Evolutionary conservation across 2,797 vertebrate species (phyloP), one percentile per base, ranked within the genome.

Genomic region (Antennarius maculatus): DNA sequence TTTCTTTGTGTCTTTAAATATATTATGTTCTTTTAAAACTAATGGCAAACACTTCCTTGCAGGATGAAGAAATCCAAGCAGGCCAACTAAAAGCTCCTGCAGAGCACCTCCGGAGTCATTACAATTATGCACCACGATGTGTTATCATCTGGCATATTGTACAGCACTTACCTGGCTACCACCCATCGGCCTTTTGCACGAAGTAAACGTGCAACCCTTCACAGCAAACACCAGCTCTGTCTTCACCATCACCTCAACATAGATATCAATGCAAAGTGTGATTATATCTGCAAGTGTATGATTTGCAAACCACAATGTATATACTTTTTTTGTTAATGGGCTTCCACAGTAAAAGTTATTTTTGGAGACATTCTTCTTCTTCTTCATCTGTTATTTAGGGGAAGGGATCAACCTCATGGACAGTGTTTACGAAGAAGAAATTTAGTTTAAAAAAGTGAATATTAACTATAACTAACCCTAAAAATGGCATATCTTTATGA

Each of bases 11-110:
- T 54, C 17, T 50, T 52, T 7, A 34, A 42, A 17, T 34, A 8
- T 12, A 0, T 5, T 54, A 56, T 54, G 9, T 54, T 47, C 47
- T 8, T 7, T 7, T 52, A 29, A 59, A 73, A 63, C 59, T 64
- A 31, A 59, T 17, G 28, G 28, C 1, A 43, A 59, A 34, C 60
- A 81, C 59, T 82, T 8, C 59, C 31, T 82, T 82, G 18, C 80
- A 95, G 93, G 82, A 88, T 93, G 88, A 94, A 91, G 85, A 93
- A 90, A 77, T 64, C 67, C 76, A 93, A 89, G 83, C 68, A 79
- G 53, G 64, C 47, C 61, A 70, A 74, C 43, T 94, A 85, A 89
- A 76, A 64, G 69, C 13, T 51, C 66, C 64, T 64, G 62, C 63
- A 61, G 55, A 52, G 54, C 68, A 72, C 66, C 55, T 56, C 63